Evolutionary conservation across 1,140 invertebrate genomes (phyloP).

Genomic region (Battus philenor): DNA sequence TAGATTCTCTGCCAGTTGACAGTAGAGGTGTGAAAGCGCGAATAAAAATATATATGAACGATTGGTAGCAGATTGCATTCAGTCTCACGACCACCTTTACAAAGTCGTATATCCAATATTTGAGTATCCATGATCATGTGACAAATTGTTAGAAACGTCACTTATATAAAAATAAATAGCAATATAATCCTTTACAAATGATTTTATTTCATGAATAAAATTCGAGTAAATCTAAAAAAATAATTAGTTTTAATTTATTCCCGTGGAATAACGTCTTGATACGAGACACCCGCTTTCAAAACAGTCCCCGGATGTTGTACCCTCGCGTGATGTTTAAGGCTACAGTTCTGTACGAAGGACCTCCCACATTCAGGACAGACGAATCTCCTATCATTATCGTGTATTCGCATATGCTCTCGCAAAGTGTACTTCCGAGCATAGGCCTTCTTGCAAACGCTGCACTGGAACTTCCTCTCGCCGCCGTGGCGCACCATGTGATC

Average conservation of each 20-base stretch:
- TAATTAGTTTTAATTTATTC: no score
- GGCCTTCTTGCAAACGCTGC: conserved; percentile 76
- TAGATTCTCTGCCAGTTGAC: no score
- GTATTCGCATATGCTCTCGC: conserved; percentile 83
- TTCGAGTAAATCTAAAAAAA: no score
- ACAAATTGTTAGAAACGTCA: no score
- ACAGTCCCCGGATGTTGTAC: conserved; percentile 48
- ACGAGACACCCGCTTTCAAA: conserved; percentile 18
- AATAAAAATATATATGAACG: no score
- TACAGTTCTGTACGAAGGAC: conserved; percentile 70
- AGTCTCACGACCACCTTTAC: neutral
- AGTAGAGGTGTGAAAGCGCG: no score
- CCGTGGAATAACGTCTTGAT: conserved; percentile 23
- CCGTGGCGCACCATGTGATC: conserved; percentile 82
- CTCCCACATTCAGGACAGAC: conserved; percentile 71
- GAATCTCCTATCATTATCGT: conserved; percentile 75
- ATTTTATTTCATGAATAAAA: no score
- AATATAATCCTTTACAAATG: no score
- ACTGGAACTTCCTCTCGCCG: conserved; percentile 79
- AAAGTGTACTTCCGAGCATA: conserved; percentile 84
- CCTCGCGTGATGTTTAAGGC: conserved; percentile 63
- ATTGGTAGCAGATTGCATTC: no score
- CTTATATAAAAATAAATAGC: no score
- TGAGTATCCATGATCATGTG: no score
- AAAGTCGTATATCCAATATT: neutral